These are phyloP conservation scores for Ophioderma brevispina DNA, from an alignment of 35 echinoderm and acorn worm species.

Conservation along the genomic window DNA sequence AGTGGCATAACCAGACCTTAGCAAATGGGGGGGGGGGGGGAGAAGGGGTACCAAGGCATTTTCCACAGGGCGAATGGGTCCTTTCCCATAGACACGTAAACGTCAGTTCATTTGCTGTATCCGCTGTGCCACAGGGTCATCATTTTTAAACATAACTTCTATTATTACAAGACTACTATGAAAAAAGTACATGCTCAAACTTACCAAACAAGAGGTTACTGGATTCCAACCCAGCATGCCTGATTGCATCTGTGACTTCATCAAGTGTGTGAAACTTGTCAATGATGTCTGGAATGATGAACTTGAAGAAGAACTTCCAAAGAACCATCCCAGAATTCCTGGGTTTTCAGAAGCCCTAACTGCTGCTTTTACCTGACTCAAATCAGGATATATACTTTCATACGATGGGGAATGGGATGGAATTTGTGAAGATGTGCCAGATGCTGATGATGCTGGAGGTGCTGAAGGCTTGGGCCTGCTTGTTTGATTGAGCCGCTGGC, in stretches of 20 bases:
- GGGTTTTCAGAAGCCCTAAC: not conserved
- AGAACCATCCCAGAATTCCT: not conserved
- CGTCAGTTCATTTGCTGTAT: too few species aligned
- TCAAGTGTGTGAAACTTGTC: conserved; percentile 81
- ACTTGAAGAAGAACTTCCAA: not conserved
- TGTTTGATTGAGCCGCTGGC: not conserved
- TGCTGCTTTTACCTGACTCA: conserved; percentile 6
- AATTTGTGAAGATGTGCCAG: not conserved
- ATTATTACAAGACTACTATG: too few species aligned
- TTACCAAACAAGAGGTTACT: conserved; percentile 97
- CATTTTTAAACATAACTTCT: too few species aligned
- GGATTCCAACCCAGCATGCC: conserved; percentile 77
- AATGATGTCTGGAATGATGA: conserved; percentile 41
- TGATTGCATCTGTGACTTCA: conserved; percentile 84
- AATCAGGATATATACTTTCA: conserved; percentile 52
- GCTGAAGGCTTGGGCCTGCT: not conserved
- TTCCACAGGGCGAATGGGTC: too few species aligned
- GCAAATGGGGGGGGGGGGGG: too few species aligned
- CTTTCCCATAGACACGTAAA: too few species aligned
- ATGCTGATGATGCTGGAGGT: not conserved
- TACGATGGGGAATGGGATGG: conserved; percentile 43
- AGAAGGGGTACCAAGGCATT: too few species aligned
- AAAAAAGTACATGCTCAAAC: too few species aligned
- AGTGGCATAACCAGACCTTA: too few species aligned
- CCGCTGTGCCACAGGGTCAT: too few species aligned